phyloP scores from a whole-genome alignment of 2,888 invertebrate genomes.

The Metopia argyrocephala region DNA sequence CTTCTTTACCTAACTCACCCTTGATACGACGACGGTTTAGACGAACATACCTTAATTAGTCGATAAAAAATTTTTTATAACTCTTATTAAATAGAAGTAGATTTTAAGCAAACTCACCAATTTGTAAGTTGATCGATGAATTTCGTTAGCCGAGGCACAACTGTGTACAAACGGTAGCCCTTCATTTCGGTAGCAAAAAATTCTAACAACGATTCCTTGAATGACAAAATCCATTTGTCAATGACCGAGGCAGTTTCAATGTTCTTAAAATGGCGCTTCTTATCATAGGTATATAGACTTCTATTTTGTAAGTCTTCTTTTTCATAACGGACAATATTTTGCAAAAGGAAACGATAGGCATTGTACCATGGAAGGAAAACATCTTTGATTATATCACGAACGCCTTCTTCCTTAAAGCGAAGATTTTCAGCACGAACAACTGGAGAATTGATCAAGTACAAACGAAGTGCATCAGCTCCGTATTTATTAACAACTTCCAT shows the following conservation, averaged over 20 bases:
- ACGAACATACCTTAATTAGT: conserved; percentile 93
- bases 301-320: conserved; percentile 81
- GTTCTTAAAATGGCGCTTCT: conserved; percentile 77
- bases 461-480: conserved; percentile 96
- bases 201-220: conserved; percentile 93
- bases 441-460: conserved; percentile 98
- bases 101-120: conserved; percentile 81
- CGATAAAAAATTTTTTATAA: background rate
- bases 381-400: conserved; percentile 96
- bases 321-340: conserved; percentile 91
- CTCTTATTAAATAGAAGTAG: background rate
- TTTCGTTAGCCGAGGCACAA: conserved; percentile 93
- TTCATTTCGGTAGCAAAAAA: conserved; percentile 96
- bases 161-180: conserved; percentile 95
- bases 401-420: conserved; percentile 97
- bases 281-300: conserved; percentile 80
- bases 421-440: conserved; percentile 98
- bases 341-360: conserved; percentile 94
- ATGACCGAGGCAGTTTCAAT: conserved; percentile 82
- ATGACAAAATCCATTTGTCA: conserved; percentile 98
- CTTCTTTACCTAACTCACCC: conserved; percentile 90
- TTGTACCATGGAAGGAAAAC: conserved; percentile 99
- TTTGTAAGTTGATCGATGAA: conserved; percentile 99
- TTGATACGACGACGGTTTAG: conserved; percentile 97
- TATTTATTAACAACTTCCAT: conserved; percentile 92